Evolutionary conservation across 2,113 vertebrate species (phyloP).

Genomic region (Cyprinodon brontotheroides): DNA sequence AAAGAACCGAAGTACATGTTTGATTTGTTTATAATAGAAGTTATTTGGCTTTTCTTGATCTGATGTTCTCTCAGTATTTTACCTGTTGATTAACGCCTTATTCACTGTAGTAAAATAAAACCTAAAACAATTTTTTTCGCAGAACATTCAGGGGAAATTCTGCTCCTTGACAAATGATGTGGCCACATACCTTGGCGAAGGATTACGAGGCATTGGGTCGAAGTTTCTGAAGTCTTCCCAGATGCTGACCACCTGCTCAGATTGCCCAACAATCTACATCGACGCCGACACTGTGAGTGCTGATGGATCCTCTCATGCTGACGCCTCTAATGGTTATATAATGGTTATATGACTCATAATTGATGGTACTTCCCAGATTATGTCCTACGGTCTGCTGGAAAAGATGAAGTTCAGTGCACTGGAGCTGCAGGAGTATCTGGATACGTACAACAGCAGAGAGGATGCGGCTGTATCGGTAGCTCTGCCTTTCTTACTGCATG

Average conservation of each 20-base stretch:
- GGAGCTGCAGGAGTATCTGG: conserved; percentile 97
- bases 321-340: neutral
- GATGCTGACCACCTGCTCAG: conserved; percentile 93
- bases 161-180: conserved; percentile 94
- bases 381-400: conserved; percentile 96
- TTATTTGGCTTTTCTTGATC: too few species aligned
- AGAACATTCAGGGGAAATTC: conserved; percentile 98
- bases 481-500: neutral
- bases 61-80: too few species aligned
- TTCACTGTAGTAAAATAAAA: neutral
- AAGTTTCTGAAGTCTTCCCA: conserved; percentile 97
- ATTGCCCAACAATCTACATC: conserved; percentile 95
- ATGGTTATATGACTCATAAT: too few species aligned
- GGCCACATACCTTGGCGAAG: conserved; percentile 93
- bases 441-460: conserved; percentile 94
- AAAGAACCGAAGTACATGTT: too few species aligned
- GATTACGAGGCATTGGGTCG: conserved; percentile 93
- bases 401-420: conserved; percentile 98
- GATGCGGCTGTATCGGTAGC: conserved; percentile 91
- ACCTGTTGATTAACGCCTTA: neutral
- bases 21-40: too few species aligned
- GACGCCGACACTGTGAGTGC: conserved; percentile 95
- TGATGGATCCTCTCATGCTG: neutral
- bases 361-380: conserved; percentile 81
- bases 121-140: conserved; percentile 29